Evolutionary conservation across 2,888 invertebrate species (phyloP).

Genomic region (Salticus scenicus): DNA sequence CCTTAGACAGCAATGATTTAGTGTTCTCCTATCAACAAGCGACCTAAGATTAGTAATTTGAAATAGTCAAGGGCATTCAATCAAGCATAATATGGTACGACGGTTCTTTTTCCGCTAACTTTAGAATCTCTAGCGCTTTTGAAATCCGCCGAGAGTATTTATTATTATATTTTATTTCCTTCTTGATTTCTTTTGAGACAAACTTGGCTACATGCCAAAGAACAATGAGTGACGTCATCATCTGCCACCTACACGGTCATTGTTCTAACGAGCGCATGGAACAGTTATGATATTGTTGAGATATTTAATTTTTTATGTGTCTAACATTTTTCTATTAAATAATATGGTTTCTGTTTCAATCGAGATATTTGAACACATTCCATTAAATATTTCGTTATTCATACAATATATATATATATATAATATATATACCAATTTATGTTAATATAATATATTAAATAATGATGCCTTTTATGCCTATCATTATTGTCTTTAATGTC

Average conservation of each 20-base stretch:
- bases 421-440: too few relatives aligned
- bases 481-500: neutral
- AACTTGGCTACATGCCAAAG: constrained; percentile 60
- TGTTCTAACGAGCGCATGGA: constrained; percentile 27
- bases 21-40: constrained; percentile 37
- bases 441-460: too few relatives aligned
- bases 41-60: constrained; percentile 60
- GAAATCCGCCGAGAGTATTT: constrained; percentile 32
- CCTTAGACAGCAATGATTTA: constrained; percentile 44
- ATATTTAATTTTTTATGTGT: neutral
- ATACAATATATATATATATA: too few relatives aligned
- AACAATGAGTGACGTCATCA: constrained; percentile 60
- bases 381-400: neutral
- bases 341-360: neutral
- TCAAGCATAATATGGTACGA: constrained; percentile 58
- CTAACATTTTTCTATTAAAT: neutral
- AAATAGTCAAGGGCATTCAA: constrained; percentile 64
- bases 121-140: constrained; percentile 54
- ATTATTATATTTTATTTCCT: neutral
- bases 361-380: neutral
- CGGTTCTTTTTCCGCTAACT: constrained; percentile 33
- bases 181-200: constrained; percentile 18
- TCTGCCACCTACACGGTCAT: constrained; percentile 62
- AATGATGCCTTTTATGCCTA: neutral
- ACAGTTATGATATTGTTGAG: constrained; percentile 1